These are phyloP conservation scores for Brevimyrus niger DNA, from an alignment of 2,113 vertebrate genomes.

Conservation along the genomic window DNA sequence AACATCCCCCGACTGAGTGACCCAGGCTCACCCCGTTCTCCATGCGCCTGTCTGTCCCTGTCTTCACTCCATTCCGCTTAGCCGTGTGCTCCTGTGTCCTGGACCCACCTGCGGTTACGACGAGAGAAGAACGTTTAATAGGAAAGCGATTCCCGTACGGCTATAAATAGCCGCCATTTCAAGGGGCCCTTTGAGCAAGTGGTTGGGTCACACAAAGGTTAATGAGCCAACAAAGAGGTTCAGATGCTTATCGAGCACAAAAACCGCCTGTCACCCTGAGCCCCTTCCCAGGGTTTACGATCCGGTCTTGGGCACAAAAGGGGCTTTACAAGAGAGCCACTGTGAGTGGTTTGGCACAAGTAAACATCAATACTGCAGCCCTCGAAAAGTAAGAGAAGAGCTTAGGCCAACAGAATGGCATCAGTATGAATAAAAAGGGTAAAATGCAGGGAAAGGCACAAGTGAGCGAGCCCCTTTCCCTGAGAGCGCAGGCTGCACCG, in stretches of 20 bases:
- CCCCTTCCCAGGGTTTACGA: neutral
- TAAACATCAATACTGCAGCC: neutral
- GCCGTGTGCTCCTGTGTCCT: constrained; percentile 66
- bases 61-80: constrained; percentile 81
- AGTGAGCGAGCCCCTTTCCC: neutral
- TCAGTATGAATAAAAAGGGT: neutral
- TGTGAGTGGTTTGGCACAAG: neutral
- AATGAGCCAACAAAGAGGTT: neutral
- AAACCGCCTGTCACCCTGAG: neutral
- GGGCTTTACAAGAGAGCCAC: neutral
- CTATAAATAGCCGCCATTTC: neutral
- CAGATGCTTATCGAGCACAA: neutral
- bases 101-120: constrained; percentile 54
- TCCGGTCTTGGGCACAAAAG: neutral
- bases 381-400: neutral
- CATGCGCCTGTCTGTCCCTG: constrained; percentile 68
- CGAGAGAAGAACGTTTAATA: neutral
- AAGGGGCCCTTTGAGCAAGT: neutral
- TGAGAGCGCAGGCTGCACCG: neutral
- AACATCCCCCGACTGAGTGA: neutral
- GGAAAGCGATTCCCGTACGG: neutral
- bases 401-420: neutral
- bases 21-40: constrained; percentile 90
- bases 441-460: neutral
- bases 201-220: neutral